These are phyloP conservation scores for Colossoma macropomum DNA, from an alignment of 2,113 vertebrate species.

Conservation along the genomic window DNA sequence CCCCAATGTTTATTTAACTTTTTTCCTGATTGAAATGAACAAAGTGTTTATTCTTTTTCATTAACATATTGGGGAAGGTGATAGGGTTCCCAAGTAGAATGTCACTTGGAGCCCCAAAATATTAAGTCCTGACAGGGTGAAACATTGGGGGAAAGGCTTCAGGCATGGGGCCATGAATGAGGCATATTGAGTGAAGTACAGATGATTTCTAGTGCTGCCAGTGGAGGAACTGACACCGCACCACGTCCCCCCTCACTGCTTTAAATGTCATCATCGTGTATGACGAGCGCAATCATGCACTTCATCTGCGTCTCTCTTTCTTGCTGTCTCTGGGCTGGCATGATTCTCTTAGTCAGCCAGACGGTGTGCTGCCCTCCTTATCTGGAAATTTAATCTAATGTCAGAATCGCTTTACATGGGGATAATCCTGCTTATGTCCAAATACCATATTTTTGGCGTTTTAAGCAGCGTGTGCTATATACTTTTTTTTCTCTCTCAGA, in stretches of 20 bases:
- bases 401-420: conserved; percentile 33
- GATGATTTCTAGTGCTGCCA: conserved; percentile 28
- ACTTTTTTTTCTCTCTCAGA: not conserved
- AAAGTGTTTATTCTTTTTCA: no score
- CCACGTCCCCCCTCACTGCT: conserved; percentile 62
- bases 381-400: conserved; percentile 36
- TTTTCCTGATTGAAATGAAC: no score
- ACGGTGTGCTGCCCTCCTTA: conserved; percentile 3
- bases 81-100: no score
- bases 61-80: no score
- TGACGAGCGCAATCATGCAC: conserved; percentile 64
- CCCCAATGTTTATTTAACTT: no score
- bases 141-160: not conserved
- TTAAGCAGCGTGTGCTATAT: conserved; percentile 1
- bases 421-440: conserved; percentile 41
- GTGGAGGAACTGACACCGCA: conserved; percentile 63
- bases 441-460: conserved; percentile 27
- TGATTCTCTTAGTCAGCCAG: conserved; percentile 11
- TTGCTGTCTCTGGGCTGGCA: not conserved
- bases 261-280: conserved; percentile 66
- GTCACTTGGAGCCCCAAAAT: no score
- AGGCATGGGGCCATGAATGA: not conserved
- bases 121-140: not conserved
- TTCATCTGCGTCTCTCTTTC: conserved; percentile 47
- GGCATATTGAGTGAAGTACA: not conserved